These are phyloP conservation scores for Fistularia commersonii DNA, from an alignment of 2,797 vertebrate genomes.

Conservation along the genomic window DNA sequence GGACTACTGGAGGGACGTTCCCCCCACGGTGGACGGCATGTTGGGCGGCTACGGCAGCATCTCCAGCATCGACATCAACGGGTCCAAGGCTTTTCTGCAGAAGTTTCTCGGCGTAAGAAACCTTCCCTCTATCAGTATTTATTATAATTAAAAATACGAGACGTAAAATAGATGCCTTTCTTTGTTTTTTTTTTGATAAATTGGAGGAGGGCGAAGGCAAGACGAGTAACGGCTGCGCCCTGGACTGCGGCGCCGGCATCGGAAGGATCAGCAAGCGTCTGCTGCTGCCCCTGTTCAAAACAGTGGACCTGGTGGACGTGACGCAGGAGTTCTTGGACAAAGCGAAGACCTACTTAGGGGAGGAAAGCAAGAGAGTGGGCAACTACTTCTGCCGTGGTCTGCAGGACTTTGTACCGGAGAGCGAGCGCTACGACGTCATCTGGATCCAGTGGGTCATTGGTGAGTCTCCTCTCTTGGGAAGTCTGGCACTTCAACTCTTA, in stretches of 20 bases:
- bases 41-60: conserved; percentile 94
- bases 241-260: conserved; percentile 95
- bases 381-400: conserved; percentile 90
- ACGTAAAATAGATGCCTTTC: too few species aligned
- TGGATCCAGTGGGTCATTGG: conserved; percentile 99
- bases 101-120: conserved; percentile 86
- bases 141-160: too few species aligned
- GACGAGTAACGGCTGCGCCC: conserved; percentile 78
- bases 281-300: conserved; percentile 89
- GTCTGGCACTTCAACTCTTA: too few species aligned
- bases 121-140: too few species aligned
- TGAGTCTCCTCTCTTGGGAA: conserved; percentile 59
- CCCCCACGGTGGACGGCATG: conserved; percentile 94
- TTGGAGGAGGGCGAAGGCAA: conserved; percentile 85
- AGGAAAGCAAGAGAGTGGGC: conserved; percentile 83
- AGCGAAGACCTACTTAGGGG: conserved; percentile 86
- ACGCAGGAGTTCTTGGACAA: conserved; percentile 91
- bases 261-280: conserved; percentile 92
- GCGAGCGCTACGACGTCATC: conserved; percentile 87
- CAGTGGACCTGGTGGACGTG: conserved; percentile 93
- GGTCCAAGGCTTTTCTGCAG: conserved; percentile 90
- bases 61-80: conserved; percentile 91
- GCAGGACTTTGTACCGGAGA: conserved; percentile 89
- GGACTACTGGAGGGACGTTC: conserved; percentile 89
- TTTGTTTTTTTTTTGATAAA: too few species aligned